Evolutionary conservation across 92 coral and sea anemone species (phyloP).

Genomic region (Siderastrea siderea): DNA sequence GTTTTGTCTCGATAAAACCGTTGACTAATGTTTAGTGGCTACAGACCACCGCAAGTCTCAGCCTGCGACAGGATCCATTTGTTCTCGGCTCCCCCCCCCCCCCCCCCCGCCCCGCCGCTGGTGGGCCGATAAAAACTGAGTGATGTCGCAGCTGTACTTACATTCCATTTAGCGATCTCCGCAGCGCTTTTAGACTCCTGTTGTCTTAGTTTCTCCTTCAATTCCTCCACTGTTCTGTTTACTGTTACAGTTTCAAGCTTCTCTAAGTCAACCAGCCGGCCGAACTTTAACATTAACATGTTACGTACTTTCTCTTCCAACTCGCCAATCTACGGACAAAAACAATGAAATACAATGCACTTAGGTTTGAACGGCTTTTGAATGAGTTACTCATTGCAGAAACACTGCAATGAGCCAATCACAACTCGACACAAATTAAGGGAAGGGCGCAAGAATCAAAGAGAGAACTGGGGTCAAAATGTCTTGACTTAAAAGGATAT

Average conservation of each 20-base stretch:
- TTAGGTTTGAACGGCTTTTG: background rate
- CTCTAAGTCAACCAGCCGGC: slow-evolving; percentile 95
- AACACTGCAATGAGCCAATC: no score
- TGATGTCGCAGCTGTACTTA: slow-evolving; percentile 39
- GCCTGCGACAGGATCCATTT: no score
- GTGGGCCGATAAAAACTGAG: no score
- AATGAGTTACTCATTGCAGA: no score
- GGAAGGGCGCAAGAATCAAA: no score
- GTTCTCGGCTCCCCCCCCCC: no score
- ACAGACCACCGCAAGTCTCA: background rate
- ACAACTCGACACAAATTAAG: no score
- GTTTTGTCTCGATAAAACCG: no score
- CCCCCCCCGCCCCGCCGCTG: no score
- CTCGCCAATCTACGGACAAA: slow-evolving; percentile 84
- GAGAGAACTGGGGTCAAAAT: no score
- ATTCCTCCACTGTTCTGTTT: slow-evolving; percentile 97
- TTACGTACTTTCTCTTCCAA: slow-evolving; percentile 96
- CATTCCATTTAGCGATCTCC: slow-evolving; percentile 95
- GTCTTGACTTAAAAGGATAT: no score
- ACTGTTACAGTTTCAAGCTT: slow-evolving; percentile 97
- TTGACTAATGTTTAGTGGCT: background rate
- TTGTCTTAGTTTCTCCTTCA: slow-evolving; percentile 94
- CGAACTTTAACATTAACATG: slow-evolving; percentile 99
- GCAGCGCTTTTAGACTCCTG: slow-evolving; percentile 85
- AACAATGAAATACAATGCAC: background rate